These are phyloP conservation scores for Agrotis puta DNA, from an alignment of 2,888 invertebrate species.

Conservation along the genomic window DNA sequence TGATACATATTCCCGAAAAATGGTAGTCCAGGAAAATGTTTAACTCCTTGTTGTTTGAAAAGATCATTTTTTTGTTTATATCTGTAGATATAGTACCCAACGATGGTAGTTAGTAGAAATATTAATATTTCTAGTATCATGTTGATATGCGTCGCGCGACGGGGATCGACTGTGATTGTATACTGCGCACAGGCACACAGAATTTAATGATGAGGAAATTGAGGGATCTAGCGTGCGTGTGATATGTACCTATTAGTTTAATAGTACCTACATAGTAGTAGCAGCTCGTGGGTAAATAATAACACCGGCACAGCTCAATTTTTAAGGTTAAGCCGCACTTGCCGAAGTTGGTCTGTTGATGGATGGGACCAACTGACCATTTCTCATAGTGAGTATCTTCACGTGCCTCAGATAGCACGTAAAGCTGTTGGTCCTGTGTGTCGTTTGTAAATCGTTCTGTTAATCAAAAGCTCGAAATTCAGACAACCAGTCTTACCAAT, in stretches of 20 bases:
- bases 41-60: slow-evolving; percentile 75
- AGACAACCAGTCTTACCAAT: no score
- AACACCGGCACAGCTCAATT: no score
- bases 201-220: slow-evolving; percentile 3
- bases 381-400: no score
- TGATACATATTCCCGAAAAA: slow-evolving; percentile 79
- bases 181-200: slow-evolving; percentile 4
- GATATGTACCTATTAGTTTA: neutral
- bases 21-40: slow-evolving; percentile 77
- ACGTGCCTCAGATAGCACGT: no score
- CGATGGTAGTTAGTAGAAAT: slow-evolving; percentile 71
- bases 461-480: no score
- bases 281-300: no score
- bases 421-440: no score
- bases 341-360: no score
- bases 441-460: no score
- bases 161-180: slow-evolving; percentile 12
- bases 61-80: slow-evolving; percentile 73
- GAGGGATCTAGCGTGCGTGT: neutral
- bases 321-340: no score
- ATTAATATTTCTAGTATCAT: slow-evolving; percentile 81
- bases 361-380: no score
- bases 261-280: no score
- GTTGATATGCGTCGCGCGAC: slow-evolving; percentile 47
- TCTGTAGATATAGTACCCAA: slow-evolving; percentile 72